Percentiles rank a stretch among this genome's conserved stretches.
Conservation (phyloP, 2,113 vertebrate species). For the Patagioenas fasciata region DNA sequence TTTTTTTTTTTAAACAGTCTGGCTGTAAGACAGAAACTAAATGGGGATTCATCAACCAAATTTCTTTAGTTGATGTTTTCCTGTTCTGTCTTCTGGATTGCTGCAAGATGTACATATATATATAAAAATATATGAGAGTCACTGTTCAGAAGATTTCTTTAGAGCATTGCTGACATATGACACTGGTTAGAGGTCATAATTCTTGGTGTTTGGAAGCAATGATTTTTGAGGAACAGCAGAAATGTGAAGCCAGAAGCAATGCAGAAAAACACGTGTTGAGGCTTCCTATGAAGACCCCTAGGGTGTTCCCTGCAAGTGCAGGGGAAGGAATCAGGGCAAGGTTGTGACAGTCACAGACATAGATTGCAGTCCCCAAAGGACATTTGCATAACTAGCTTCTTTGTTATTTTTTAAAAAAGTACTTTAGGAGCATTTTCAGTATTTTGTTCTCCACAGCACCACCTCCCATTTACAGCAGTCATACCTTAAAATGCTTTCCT, state of each 20-base stretch:
- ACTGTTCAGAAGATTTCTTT: neutral
- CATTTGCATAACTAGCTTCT: conserved; percentile 32
- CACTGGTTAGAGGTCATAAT: neutral
- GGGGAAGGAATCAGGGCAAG: conserved; percentile 40
- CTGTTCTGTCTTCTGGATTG: neutral
- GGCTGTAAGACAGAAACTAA: neutral
- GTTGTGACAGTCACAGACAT: conserved; percentile 15
- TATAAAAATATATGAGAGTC: neutral
- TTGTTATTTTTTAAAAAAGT: neutral
- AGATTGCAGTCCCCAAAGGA: conserved; percentile 23
- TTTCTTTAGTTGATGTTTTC: neutral
- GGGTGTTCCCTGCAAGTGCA: neutral
- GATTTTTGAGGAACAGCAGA: neutral
- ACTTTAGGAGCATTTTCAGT: neutral
- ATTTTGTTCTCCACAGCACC: neutral
- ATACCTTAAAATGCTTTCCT: neutral
- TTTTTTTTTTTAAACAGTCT: neutral
- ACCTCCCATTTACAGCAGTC: neutral
- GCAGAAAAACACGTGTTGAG: neutral
- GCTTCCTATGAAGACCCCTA: neutral
- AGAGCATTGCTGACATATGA: neutral
- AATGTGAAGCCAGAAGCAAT: neutral
- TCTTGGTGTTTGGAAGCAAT: neutral
- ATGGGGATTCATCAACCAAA: neutral
- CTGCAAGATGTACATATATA: neutral